Percentiles rank a stretch among this genome's conserved stretches.
Evolutionary conservation across 1,140 invertebrate species (phyloP).

Genomic region (Apis florea): DNA sequence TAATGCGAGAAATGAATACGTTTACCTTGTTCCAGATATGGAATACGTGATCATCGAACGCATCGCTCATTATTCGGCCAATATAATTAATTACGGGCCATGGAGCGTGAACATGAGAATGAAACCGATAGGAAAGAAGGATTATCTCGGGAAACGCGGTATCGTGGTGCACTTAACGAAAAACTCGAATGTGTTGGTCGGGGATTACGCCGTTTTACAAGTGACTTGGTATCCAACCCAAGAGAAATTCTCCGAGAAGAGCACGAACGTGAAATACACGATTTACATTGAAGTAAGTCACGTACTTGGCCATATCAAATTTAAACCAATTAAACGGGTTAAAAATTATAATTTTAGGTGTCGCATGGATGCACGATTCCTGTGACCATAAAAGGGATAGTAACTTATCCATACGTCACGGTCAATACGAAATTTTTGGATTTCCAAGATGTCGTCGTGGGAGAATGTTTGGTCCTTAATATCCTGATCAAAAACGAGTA

Average conservation of each 20-base stretch:
- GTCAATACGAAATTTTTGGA: conserved; percentile 64
- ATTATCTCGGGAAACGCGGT: conserved; percentile 51
- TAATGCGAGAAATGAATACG: background rate
- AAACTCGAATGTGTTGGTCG: conserved; percentile 55
- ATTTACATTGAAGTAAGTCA: conserved; percentile 69
- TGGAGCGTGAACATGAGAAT: conserved; percentile 62
- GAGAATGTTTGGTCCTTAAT: conserved; percentile 70
- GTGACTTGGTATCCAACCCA: conserved; percentile 67
- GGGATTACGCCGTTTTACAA: conserved; percentile 62
- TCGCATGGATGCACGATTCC: conserved; percentile 72
- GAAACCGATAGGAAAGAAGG: conserved; percentile 50
- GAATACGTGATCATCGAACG: conserved; percentile 71
- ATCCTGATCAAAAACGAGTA: conserved; percentile 77
- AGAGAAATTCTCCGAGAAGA: conserved; percentile 52
- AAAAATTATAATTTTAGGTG: conserved; percentile 58
- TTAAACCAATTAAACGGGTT: background rate
- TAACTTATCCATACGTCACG: conserved; percentile 72
- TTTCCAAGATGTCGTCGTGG: conserved; percentile 75
- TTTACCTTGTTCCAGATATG: conserved; percentile 65
- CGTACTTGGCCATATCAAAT: background rate
- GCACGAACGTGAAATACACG: conserved; percentile 57
- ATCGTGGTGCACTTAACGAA: conserved; percentile 68
- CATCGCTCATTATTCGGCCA: conserved; percentile 61
- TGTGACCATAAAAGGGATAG: conserved; percentile 69
- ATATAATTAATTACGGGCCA: conserved; percentile 75